Base-by-base conservation (phyloP, 1,140 invertebrate genomes). In the Drosophila chauvacae region DNA sequence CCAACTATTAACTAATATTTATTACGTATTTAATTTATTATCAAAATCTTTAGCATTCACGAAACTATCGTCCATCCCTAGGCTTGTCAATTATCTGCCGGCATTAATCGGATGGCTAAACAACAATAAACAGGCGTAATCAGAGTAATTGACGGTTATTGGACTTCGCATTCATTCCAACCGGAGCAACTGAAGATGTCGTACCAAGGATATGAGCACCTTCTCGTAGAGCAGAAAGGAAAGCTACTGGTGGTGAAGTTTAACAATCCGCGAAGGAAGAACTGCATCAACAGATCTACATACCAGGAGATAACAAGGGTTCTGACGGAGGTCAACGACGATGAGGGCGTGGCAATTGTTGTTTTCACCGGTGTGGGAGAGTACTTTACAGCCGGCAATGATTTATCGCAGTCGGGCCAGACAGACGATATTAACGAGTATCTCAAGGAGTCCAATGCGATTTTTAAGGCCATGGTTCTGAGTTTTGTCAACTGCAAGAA, bases 401-500 rank as follows among this genome's bases (percentile, higher is more conserved):
- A 91, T 44, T 33, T 92, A 5, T 50, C 76, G 0, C 55, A 71
- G 26, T n/a, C 45, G 2, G 18, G 28, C 0, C 11, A 70, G 16
- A n/a, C 41, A 6, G 16, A 44, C 9, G 77, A 91, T 18, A 18
- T 92, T 3, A 60, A 76, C 7, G 47, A 39, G 0, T 62, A 48
- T 23, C 10, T 91, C 2, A 71, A 71, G 11, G 28, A 77, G 4
- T 13, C 47, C 6, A 88, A 82, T 30, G 60, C 37, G 9, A 62
- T 55, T 13, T 90, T 93, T 57, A 86, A 94, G 59, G 95, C 95
- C 58, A 93, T 95, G 58, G 97, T 97, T 91, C 94, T 98, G 18
- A 93, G 96, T 2, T 96, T 98, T 66, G 98, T 99, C 65, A 95
- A 96, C 75, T 98, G 97, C 93, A 96, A 97, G 0, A 99, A 99